phyloP scores from a whole-genome alignment of 2,113 vertebrate genomes.

The Blennius ocellaris region DNA sequence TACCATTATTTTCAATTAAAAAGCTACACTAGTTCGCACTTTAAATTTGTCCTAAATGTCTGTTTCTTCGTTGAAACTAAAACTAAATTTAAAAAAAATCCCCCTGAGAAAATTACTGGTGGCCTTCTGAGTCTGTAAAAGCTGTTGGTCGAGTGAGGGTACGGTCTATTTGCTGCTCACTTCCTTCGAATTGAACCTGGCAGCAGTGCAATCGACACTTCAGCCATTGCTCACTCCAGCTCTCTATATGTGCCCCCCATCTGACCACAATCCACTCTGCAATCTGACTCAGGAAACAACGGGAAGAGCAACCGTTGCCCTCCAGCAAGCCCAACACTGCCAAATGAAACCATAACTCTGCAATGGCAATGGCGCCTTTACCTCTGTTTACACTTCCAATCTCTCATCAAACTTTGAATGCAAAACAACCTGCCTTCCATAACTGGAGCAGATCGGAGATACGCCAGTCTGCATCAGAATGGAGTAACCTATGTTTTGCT shows the following conservation, averaged over 20 bases:
- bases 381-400: slow-evolving; percentile 21
- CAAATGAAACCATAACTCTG: slow-evolving; percentile 64
- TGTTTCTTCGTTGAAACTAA: background rate
- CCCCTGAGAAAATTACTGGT: slow-evolving; percentile 7
- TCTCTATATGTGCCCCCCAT: slow-evolving; percentile 39
- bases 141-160: slow-evolving; percentile 41
- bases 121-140: slow-evolving; percentile 22
- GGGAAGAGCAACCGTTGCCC: slow-evolving; percentile 31
- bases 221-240: slow-evolving; percentile 46
- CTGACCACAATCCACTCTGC: slow-evolving; percentile 38
- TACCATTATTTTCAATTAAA: no score
- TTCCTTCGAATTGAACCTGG: slow-evolving; percentile 38
- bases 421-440: slow-evolving; percentile 36
- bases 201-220: slow-evolving; percentile 53
- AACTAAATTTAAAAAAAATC: slow-evolving; percentile 38
- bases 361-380: slow-evolving; percentile 47
- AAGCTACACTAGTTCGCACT: background rate
- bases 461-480: slow-evolving; percentile 1
- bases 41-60: background rate
- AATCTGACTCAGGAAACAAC: slow-evolving; percentile 41
- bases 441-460: slow-evolving; percentile 25
- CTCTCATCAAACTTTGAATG: slow-evolving; percentile 38
- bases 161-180: slow-evolving; percentile 48
- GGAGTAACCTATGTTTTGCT: background rate
- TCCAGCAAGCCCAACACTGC: slow-evolving; percentile 9